Evolutionary conservation across 2,888 invertebrate species (phyloP), one percentile per base, ranked within the genome.

Genomic region (Myathropa florea): DNA sequence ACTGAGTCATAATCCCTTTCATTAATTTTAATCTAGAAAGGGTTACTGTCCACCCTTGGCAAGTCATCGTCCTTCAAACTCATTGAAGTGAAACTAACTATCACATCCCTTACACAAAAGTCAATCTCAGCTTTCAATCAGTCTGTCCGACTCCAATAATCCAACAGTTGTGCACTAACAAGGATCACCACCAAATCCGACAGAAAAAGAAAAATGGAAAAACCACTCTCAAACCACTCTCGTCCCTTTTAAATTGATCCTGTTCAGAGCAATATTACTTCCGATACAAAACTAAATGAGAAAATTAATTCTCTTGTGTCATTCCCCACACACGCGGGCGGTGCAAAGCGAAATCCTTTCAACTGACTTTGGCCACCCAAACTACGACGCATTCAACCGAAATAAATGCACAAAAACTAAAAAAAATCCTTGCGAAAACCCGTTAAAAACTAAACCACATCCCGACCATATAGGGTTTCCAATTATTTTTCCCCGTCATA

Each of bases 401-500:
- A 67, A 23, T 57, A 57, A 57, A 57, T 26, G 24, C 24, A 57
- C 57, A 23, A 75, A 71, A 67, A 68, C 61, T 65, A 21, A 68
- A 28, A 36, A 7, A 18, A 65, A 57, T 24, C 23, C 4, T 12
- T 65, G 46, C 10, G 33, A 60, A 57, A 85, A 59, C 21, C 57
- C 53, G 30, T 65, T 80, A 10, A 60, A 70, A 39, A 75, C 26
- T 46, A 75, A 70, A 70, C 67, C 28, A 14, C 46, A 81, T 26
- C 59, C 46, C 39, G 39, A 28, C 33, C 63, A 57, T 76, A 59
- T 61, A 77, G 33, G 26, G 53, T 68, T 77, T 85, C 81, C 85
- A 85, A 85, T 85, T 85, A 85, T 81, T 77, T 81, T 85, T 64
- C 28, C 63, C 68, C 57, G 68, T 81, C 81, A 73, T 77, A 77